These are phyloP conservation scores for Belgica antarctica DNA, from an alignment of 2,888 invertebrate species.

Conservation along the genomic window DNA sequence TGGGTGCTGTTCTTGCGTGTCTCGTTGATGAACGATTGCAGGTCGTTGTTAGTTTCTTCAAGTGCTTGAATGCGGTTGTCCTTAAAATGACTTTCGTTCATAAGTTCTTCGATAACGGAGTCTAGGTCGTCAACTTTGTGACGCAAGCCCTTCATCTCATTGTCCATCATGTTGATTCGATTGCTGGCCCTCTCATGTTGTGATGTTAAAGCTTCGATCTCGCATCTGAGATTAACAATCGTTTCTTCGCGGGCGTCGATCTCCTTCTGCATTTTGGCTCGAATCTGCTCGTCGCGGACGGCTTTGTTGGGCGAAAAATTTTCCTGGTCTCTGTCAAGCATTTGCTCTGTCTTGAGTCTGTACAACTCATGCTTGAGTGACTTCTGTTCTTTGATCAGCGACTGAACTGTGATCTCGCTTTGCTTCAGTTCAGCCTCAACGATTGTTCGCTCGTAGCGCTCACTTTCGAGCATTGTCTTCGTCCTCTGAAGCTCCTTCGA, in stretches of 20 bases:
- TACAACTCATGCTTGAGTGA: conserved; percentile 10
- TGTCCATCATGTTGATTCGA: conserved; percentile 7
- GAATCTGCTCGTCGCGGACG: conserved; percentile 15
- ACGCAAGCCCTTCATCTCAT: conserved; percentile 3
- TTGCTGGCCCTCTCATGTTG: neutral
- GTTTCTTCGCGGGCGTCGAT: conserved; percentile 11
- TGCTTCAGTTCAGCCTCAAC: conserved; percentile 51
- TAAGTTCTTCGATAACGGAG: neutral
- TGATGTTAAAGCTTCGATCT: conserved; percentile 5
- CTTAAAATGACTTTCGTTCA: neutral
- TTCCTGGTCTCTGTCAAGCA: neutral
- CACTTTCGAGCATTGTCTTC: conserved; percentile 51
- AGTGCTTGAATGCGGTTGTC: conserved; percentile 47
- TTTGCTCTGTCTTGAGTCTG: neutral
- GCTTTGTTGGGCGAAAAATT: conserved; percentile 33
- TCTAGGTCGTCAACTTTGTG: neutral
- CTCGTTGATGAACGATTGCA: conserved; percentile 51
- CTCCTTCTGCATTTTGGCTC: conserved; percentile 31
- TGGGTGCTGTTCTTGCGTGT: conserved; percentile 46
- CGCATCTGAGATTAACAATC: conserved; percentile 18
- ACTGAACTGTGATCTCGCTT: conserved; percentile 48
- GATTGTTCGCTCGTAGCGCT: conserved; percentile 51
- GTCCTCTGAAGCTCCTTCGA: conserved; percentile 50
- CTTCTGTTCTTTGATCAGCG: conserved; percentile 11
- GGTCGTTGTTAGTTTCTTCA: conserved; percentile 49